Percentiles rank a stretch among this genome's conserved stretches.
phyloP scores from a whole-genome alignment of 2,797 vertebrate species.

The Pelochelys cantorii region DNA sequence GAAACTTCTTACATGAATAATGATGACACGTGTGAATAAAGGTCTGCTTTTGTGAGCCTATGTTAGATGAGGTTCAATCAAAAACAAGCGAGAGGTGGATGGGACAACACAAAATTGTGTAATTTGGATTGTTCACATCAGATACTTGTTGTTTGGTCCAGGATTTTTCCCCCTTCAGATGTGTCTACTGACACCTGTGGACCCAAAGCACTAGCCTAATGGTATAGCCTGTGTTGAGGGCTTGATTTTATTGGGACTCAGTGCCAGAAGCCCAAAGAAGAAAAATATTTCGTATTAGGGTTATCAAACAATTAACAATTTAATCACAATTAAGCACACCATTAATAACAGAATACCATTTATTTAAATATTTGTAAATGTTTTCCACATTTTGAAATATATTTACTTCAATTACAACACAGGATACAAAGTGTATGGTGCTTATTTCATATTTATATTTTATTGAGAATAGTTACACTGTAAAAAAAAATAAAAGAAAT shows the following conservation, averaged over 20 bases:
- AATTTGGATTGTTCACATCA: not conserved
- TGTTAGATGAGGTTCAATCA: not conserved
- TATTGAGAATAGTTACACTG: too few relatives aligned
- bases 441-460: too few relatives aligned
- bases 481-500: too few relatives aligned
- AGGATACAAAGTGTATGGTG: too few relatives aligned
- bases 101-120: not conserved
- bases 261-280: not conserved
- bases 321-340: too few relatives aligned
- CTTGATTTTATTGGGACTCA: not conserved
- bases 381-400: too few relatives aligned
- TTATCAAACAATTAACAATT: too few relatives aligned
- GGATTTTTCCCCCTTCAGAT: not conserved
- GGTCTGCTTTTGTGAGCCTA: not conserved
- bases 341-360: too few relatives aligned
- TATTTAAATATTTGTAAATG: too few relatives aligned
- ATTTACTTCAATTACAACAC: too few relatives aligned
- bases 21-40: not conserved
- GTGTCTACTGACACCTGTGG: not conserved
- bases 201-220: not conserved
- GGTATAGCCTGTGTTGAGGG: not conserved
- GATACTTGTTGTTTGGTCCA: not conserved
- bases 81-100: not conserved
- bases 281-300: not conserved
- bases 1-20: rapidly evolving